Base-by-base conservation (phyloP, 1,140 invertebrate genomes). In the Pentalonia nigronervosa region DNA sequence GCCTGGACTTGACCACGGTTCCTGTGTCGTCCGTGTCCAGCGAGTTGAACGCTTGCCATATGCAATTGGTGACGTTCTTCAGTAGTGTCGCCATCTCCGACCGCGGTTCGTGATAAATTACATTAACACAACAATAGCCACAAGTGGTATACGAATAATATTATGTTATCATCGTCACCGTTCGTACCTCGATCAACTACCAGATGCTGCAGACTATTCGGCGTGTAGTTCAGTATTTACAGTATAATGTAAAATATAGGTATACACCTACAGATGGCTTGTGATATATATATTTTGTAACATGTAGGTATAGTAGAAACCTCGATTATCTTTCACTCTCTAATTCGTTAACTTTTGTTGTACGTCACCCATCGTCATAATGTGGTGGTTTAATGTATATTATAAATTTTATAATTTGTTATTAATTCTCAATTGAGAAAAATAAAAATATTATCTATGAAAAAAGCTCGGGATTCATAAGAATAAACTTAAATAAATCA, bases 31-130 rank as follows among this genome's bases (percentile, higher is more conserved):
- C 96, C 90, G 96, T 96, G 94, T 97, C 96, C 48, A 97, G 95
- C 2, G 97, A 96, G 94, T 96, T 96, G 95, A 97, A 97, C n/a
- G 97, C 97, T 95, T 97, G 97, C 97, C 97, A 97, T 94, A 97
- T 96, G 94, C 96, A 97, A 94, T 97, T 97, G 1, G 96, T 96
- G 25, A 97, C 96, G 95, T 97, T 97, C 94, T 97, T 96, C 90
- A 97, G 95, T 67, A 97, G 94, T 53, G 96, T 95, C 93, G 96
- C 96, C 97, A 97, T 97, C 91, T 23, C n/a, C 7, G 45, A 25
- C 41, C 83, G 83, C 41, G 14, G 41, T 41, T 23, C 14, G 41
- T 14, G 25, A 83, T 83, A 9, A 20, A 83, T 23, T 83, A 36
- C 30, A 67, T n/a, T 76, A 76, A 76, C 3, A 41, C 1, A n/a